Conservation (phyloP, 2,797 vertebrate genomes). For the Spheniscus humboldti region DNA sequence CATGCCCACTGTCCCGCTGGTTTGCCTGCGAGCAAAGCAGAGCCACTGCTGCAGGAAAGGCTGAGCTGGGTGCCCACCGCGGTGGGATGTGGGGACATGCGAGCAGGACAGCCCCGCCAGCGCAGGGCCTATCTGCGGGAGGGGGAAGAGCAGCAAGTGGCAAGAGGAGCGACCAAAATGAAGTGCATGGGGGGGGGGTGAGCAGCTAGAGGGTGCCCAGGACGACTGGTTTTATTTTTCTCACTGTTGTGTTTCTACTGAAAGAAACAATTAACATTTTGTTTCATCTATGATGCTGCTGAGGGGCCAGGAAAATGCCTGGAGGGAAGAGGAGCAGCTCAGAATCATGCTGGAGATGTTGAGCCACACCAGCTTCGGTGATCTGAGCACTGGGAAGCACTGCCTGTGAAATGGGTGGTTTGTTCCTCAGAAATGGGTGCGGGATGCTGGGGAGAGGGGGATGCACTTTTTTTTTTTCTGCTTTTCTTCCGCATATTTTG, state of each 20-base stretch:
- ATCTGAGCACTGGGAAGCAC: neutral
- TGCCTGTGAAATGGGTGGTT: neutral
- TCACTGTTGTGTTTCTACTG: neutral
- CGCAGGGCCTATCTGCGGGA: accelerated
- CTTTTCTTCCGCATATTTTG: neutral
- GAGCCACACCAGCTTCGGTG: neutral
- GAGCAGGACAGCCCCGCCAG: neutral
- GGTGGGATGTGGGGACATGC: neutral
- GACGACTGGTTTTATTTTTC: neutral
- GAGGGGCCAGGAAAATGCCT: neutral
- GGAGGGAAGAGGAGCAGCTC: neutral
- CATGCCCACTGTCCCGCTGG: accelerated
- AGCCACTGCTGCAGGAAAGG: neutral
- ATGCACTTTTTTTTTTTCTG: accelerated
- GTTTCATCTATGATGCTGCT: neutral
- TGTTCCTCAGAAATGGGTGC: neutral
- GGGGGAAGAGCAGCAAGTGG: neutral
- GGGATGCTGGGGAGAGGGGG: too few relatives aligned
- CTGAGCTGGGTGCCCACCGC: accelerated
- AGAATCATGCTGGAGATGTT: neutral
- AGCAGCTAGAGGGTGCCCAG: neutral
- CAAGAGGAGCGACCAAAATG: neutral
- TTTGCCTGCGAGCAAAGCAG: neutral
- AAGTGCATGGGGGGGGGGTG: too few relatives aligned
- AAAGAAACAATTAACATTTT: neutral